A percentile compares a stretch with the other conserved stretches of the same genome.
These are phyloP conservation scores for Podargus strigoides DNA, from an alignment of 2,797 vertebrate genomes.

Conservation along the genomic window DNA sequence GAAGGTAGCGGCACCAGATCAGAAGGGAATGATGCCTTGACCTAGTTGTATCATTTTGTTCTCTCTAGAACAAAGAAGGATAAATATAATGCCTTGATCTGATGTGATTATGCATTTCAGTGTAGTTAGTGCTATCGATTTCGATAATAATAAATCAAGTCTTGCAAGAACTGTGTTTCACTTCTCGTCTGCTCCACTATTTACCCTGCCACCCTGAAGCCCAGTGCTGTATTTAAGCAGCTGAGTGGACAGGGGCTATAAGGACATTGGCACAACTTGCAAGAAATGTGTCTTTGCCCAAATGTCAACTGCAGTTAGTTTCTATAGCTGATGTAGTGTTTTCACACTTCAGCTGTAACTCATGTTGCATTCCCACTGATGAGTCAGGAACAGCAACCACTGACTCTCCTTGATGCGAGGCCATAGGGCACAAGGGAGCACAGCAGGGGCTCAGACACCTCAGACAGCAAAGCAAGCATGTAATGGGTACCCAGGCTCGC, in stretches of 20 bases:
- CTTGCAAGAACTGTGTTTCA: background rate
- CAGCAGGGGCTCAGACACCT: background rate
- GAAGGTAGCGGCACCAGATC: background rate
- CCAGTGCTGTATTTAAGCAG: background rate
- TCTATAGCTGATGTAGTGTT: background rate
- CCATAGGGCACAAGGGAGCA: background rate
- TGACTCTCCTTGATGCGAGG: constrained; percentile 4
- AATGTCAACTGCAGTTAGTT: background rate
- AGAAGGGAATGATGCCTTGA: background rate
- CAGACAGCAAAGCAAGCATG: background rate
- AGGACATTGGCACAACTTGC: background rate
- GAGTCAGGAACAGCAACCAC: constrained; percentile 23
- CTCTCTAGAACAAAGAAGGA: background rate
- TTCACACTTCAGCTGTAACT: background rate
- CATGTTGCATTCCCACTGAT: background rate
- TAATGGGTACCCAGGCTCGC: background rate
- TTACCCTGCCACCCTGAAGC: background rate
- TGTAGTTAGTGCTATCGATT: background rate
- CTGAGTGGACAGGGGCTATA: background rate
- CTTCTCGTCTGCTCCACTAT: background rate
- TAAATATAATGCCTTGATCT: background rate
- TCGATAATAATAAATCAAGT: background rate
- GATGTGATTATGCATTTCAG: background rate
- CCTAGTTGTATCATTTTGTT: background rate
- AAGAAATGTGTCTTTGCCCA: background rate